Conservation (phyloP, 2,888 invertebrate species). For the Diachrysia chrysitis region DNA sequence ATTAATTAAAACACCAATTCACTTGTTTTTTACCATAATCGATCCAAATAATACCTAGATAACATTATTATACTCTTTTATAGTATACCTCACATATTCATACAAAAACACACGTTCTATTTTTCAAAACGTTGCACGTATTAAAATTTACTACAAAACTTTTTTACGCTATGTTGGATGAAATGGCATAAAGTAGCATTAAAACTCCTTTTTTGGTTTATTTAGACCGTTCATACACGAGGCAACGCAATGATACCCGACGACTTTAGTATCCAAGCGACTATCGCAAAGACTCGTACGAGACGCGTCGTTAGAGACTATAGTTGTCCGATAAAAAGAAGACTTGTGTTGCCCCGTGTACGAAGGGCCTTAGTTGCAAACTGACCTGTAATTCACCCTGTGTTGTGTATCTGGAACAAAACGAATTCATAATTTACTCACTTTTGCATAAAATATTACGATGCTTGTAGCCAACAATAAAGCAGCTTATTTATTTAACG, state of each 20-base stretch:
- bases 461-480: conserved; percentile 18
- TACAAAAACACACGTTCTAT: not conserved
- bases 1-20: too few species aligned
- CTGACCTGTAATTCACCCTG: conserved; percentile 54
- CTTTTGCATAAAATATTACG: conserved; percentile 40
- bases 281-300: too few species aligned
- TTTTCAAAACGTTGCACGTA: not conserved
- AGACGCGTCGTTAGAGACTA: too few species aligned
- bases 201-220: conserved; percentile 30
- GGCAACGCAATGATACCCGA: too few species aligned
- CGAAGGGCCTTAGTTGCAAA: conserved; percentile 16
- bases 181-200: conserved; percentile 5
- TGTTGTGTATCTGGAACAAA: conserved; percentile 60
- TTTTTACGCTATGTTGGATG: not conserved
- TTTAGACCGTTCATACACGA: too few species aligned
- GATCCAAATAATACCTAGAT: too few species aligned
- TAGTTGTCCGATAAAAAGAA: too few species aligned
- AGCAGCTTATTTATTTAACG: not conserved
- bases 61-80: too few species aligned
- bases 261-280: too few species aligned
- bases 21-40: too few species aligned
- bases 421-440: conserved; percentile 37
- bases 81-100: too few species aligned
- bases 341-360: too few species aligned
- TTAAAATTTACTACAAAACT: not conserved